These are phyloP conservation scores for Cydia strobilella DNA, from an alignment of 1,140 invertebrate species.

Conservation along the genomic window DNA sequence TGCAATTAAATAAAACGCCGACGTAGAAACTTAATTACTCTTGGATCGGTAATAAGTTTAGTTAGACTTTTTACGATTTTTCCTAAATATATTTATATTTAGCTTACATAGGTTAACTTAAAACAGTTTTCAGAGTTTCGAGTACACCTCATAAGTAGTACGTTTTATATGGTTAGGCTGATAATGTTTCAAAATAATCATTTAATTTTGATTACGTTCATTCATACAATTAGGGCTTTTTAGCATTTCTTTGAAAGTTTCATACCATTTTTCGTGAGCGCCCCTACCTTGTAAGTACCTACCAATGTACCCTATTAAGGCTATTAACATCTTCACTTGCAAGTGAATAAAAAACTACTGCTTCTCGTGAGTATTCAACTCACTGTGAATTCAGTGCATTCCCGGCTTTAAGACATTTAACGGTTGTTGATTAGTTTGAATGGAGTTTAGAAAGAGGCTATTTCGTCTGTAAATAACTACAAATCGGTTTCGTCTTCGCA, in stretches of 20 bases:
- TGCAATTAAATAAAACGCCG: conserved; percentile 33
- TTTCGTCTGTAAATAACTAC: conserved; percentile 34
- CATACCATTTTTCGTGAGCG: conserved; percentile 9
- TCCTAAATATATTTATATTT: conserved; percentile 56
- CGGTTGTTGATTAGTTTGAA: conserved; percentile 33
- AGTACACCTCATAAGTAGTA: conserved; percentile 42
- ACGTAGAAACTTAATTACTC: conserved; percentile 56
- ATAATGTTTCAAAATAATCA: not conserved
- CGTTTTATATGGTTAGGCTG: conserved; percentile 25
- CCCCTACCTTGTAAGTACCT: conserved; percentile 13
- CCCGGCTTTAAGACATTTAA: conserved; percentile 11
- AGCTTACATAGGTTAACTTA: conserved; percentile 65
- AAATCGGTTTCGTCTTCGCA: conserved; percentile 35
- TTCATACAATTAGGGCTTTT: conserved; percentile 18
- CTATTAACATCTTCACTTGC: conserved; percentile 39
- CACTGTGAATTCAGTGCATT: conserved; percentile 30
- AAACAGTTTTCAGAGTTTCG: conserved; percentile 46
- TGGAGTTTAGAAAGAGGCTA: conserved; percentile 41
- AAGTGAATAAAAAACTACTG: conserved; percentile 43
- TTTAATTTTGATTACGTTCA: conserved; percentile 3
- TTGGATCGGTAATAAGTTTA: conserved; percentile 62
- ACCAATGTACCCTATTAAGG: conserved; percentile 15
- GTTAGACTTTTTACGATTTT: conserved; percentile 59
- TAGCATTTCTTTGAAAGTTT: not conserved
- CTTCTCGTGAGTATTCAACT: conserved; percentile 25